Conservation (phyloP, 1,140 invertebrate species). For the Zaprionus lachaisei region DNA sequence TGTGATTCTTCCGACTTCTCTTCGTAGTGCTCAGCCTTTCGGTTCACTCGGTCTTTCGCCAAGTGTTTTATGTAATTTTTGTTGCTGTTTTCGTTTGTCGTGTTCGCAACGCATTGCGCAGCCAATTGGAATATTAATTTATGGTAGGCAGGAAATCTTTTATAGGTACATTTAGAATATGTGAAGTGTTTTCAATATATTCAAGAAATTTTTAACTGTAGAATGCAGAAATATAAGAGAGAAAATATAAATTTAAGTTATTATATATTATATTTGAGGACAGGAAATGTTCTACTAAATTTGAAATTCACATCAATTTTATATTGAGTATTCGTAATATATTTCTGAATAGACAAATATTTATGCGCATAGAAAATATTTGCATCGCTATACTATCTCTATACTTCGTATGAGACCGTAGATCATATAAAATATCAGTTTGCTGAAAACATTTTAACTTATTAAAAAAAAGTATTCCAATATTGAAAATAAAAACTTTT, state of each 20-base stretch:
- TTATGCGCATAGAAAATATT: background rate
- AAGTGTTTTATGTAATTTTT: slow-evolving; percentile 20
- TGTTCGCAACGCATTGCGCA: slow-evolving; percentile 3
- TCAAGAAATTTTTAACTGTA: background rate
- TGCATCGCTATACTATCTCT: background rate
- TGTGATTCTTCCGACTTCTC: slow-evolving; percentile 35
- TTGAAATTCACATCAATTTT: background rate
- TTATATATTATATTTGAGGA: background rate
- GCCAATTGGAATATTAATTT: slow-evolving; percentile 18
- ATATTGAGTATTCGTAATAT: background rate
- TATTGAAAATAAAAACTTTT: background rate
- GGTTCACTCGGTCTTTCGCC: slow-evolving; percentile 16
- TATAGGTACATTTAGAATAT: slow-evolving; percentile 18
- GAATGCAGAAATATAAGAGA: background rate
- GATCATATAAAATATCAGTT: background rate
- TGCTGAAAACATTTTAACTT: background rate
- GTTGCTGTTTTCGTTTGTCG: slow-evolving; percentile 24
- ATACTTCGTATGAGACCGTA: background rate
- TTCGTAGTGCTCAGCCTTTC: slow-evolving; percentile 24
- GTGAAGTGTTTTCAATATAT: background rate
- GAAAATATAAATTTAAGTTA: background rate
- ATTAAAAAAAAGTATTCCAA: background rate
- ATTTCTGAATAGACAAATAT: background rate
- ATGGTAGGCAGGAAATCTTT: slow-evolving; percentile 15
- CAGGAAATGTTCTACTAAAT: background rate